Evolutionary conservation across 2,797 vertebrate species (phyloP).

Genomic region (Vireo griseus): DNA sequence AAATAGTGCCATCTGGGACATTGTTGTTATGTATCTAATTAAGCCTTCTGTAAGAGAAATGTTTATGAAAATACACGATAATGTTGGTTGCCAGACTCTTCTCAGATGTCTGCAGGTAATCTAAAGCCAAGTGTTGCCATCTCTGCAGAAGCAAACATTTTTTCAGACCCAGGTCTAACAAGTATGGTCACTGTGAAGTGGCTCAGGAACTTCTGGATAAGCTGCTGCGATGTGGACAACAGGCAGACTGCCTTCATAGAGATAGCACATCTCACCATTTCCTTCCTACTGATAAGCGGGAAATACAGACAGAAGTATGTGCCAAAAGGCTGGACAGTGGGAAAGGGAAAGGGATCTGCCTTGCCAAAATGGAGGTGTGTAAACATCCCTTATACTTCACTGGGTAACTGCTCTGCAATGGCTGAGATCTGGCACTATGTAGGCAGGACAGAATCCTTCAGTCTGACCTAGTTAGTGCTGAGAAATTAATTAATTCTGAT

Average conservation of each 20-base stretch:
- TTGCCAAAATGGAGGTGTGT: not conserved
- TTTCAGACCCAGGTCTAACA: not conserved
- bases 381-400: not conserved
- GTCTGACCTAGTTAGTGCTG: not conserved
- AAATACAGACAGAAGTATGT: not conserved
- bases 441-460: not conserved
- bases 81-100: not conserved
- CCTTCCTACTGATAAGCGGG: not conserved
- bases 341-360: not conserved
- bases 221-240: not conserved
- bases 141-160: not conserved
- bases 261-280: not conserved
- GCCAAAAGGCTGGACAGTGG: not conserved
- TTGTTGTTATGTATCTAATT: not conserved
- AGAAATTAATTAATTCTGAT: not conserved
- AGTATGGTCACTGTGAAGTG: not conserved
- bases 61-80: not conserved
- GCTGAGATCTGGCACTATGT: not conserved
- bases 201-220: not conserved
- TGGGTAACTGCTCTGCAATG: not conserved
- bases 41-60: not conserved
- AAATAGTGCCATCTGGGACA: not conserved
- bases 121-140: not conserved
- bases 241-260: not conserved
- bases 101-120: not conserved